These are phyloP conservation scores for Oxystoma pomonae DNA, from an alignment of 2,888 invertebrate genomes.

Conservation along the genomic window DNA sequence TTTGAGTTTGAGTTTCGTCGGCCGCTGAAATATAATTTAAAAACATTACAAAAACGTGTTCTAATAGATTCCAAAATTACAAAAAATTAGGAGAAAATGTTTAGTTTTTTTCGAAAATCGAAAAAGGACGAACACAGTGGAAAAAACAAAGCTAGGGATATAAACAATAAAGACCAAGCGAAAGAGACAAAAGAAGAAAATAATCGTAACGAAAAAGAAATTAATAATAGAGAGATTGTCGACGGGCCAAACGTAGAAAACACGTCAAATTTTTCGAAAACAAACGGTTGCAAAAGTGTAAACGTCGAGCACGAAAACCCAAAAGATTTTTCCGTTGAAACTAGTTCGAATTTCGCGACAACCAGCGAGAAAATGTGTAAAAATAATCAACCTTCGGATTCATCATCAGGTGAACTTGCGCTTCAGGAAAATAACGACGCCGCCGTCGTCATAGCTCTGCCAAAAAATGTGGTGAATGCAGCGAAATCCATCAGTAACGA, in stretches of 20 bases:
- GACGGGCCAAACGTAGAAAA: constrained; percentile 13
- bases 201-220: too few species aligned
- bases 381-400: constrained; percentile 39
- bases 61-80: too few species aligned
- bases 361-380: constrained; percentile 35
- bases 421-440: constrained; percentile 26
- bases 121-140: constrained; percentile 36
- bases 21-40: too few species aligned
- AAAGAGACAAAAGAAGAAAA: too few species aligned
- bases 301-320: not conserved
- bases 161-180: too few species aligned
- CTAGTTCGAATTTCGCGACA: not conserved
- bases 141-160: constrained; percentile 28
- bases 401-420: constrained; percentile 34
- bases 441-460: constrained; percentile 31
- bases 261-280: too few species aligned
- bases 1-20: too few species aligned
- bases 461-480: constrained; percentile 37
- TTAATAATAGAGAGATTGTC: too few species aligned
- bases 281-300: too few species aligned
- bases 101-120: constrained; percentile 41
- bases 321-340: not conserved
- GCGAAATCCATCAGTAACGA: constrained; percentile 31
- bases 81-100: constrained; percentile 31
- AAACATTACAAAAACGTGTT: too few species aligned